Percentiles rank a stretch among this genome's conserved stretches.
Evolutionary conservation across 2,797 vertebrate genomes (phyloP).

Genomic region (Phrynocephalus guinanensis): DNA sequence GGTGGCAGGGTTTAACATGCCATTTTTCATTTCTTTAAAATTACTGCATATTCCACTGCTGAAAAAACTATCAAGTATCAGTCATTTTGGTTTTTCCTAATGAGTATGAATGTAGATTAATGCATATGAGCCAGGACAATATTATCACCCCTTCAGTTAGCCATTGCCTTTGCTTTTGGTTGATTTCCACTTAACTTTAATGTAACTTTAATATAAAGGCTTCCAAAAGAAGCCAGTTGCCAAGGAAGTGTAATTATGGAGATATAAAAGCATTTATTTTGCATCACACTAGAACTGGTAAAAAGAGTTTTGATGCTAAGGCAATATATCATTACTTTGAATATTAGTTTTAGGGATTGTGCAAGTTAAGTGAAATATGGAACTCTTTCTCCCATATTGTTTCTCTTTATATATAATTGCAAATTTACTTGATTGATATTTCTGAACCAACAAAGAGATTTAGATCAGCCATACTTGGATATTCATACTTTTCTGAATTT

Average conservation of each 20-base stretch:
- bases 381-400: conserved; percentile 29
- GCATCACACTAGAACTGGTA: conserved; percentile 60
- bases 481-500: background rate
- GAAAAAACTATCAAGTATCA: background rate
- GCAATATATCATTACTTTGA: conserved; percentile 21
- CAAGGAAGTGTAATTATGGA: conserved; percentile 52
- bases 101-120: background rate
- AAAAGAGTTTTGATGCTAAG: conserved; percentile 44
- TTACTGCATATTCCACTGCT: background rate
- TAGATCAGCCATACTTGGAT: background rate
- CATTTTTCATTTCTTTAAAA: background rate
- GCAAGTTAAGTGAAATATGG: conserved; percentile 39
- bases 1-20: background rate
- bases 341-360: conserved; percentile 18
- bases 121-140: background rate
- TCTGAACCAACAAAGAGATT: background rate
- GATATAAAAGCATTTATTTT: conserved; percentile 54
- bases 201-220: conserved; percentile 37
- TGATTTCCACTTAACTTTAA: background rate
- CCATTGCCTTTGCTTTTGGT: background rate
- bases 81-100: conserved; percentile 1
- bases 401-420: background rate
- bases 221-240: conserved; percentile 60
- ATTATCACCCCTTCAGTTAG: conserved; percentile 12
- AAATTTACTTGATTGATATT: background rate